Base-by-base conservation (phyloP, 1,140 invertebrate genomes). In the Holcopasites calliopsidis region DNA sequence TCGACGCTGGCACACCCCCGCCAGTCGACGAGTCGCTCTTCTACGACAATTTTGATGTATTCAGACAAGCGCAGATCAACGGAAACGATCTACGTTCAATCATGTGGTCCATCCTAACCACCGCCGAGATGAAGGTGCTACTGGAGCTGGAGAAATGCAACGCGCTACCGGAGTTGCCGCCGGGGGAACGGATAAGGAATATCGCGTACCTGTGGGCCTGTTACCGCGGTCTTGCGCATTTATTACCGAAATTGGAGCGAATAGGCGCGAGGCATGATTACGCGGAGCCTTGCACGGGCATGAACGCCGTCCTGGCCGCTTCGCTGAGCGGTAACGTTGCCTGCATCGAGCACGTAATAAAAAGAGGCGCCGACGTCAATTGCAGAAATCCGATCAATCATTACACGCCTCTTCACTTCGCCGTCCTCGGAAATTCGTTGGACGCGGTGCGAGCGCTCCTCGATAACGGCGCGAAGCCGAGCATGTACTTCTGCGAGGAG, bases 381-480 rank as follows among this genome's bases (percentile, higher is more conserved):
- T 88, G 87, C 61, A 76, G 60, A 0, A 90, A 87, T 49, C 87
- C 88, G 40, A 90, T 91, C 3, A 92, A 90, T 80, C 92, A 92
- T 78, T 94, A 92, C 61, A 93, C 93, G 0, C 92, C 93, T 4
- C 85, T 94, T n/a, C 93, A 94, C 66, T 93, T 93, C 76, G 93
- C 93, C 13, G 93, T 93, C 0, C 90, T 93, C 58, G 92, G 92
- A 2, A 93, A 93, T 80, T 92, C 91, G 0, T 83, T 85, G 8
- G 90, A 93, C 70, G 91, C 92, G 11, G 91, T 92, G 1, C 90
- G 93, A 76, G 50, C 93, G 10, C 80, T 94, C 0, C 88, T 94
- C 21, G 90, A 91, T 4, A 90, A 91, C 72, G 93, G 92, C 7
- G 92, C 92, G 0, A 92, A 92, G 66, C 35, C 89, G 0, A 82